These are phyloP conservation scores for Limnephilus lunatus DNA, from an alignment of 2,888 invertebrate species.

Conservation along the genomic window DNA sequence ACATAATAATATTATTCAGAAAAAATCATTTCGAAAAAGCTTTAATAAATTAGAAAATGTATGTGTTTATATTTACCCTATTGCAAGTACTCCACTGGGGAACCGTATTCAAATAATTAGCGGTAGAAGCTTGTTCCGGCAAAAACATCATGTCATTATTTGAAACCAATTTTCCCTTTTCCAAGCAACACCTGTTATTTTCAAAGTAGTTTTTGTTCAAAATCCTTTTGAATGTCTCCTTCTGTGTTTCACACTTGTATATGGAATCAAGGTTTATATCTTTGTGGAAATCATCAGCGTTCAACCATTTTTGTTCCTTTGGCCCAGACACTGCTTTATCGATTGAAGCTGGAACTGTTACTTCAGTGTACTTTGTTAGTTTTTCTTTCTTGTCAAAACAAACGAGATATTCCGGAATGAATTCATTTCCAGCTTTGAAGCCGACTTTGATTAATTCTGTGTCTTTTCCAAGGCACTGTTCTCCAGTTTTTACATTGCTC, in stretches of 20 bases:
- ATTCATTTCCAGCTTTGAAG: conserved; percentile 62
- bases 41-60: not conserved
- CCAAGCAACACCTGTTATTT: conserved; percentile 64
- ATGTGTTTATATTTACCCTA: conserved; percentile 55
- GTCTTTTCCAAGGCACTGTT: conserved; percentile 62
- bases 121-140: conserved; percentile 63
- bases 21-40: not conserved
- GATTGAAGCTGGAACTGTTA: conserved; percentile 58
- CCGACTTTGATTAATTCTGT: conserved; percentile 66
- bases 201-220: conserved; percentile 64
- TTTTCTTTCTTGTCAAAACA: conserved; percentile 65
- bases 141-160: conserved; percentile 61
- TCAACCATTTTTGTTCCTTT: conserved; percentile 56
- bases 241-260: conserved; percentile 62
- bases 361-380: conserved; percentile 62
- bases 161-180: conserved; percentile 64
- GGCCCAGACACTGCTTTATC: conserved; percentile 46
- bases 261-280: conserved; percentile 56
- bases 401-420: conserved; percentile 64
- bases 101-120: conserved; percentile 65
- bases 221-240: conserved; percentile 64
- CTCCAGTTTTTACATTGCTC: conserved; percentile 57
- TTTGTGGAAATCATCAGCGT: conserved; percentile 48
- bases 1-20: not conserved
- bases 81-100: conserved; percentile 67